phyloP scores from a whole-genome alignment of 2,888 invertebrate genomes.

The Tetragnatha montana region DNA sequence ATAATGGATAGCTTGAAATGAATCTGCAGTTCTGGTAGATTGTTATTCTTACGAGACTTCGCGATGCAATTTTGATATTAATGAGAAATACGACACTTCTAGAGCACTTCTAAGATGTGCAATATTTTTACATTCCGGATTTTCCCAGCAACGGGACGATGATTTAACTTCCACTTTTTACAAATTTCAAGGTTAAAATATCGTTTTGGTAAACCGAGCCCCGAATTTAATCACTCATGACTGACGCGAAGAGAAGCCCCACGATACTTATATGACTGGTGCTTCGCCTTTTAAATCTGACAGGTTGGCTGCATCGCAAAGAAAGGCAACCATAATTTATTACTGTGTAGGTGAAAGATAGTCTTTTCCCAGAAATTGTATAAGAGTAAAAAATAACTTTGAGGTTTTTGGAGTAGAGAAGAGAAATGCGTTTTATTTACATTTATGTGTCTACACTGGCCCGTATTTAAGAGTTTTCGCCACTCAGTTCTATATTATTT shows the following conservation, averaged over 20 bases:
- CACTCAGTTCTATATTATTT: no score
- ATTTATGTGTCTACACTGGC: no score
- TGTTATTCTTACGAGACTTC: slow-evolving; percentile 44
- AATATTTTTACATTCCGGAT: slow-evolving; percentile 33
- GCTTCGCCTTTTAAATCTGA: no score
- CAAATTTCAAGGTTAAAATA: slow-evolving; percentile 32
- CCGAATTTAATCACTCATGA: not conserved
- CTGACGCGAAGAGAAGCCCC: not conserved
- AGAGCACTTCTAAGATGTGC: slow-evolving; percentile 25
- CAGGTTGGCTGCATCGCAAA: no score
- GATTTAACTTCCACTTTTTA: slow-evolving; percentile 18
- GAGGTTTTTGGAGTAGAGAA: no score
- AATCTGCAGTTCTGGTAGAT: slow-evolving; percentile 33
- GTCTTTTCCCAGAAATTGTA: no score
- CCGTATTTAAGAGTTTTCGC: no score
- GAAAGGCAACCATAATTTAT: no score
- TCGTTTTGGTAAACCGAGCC: slow-evolving; percentile 13
- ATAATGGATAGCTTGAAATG: slow-evolving; percentile 49
- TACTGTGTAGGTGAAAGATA: no score
- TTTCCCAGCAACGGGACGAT: slow-evolving; percentile 16
- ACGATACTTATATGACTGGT: not conserved
- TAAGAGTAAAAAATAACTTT: no score
- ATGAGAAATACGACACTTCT: slow-evolving; percentile 51
- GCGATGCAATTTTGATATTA: slow-evolving; percentile 51
- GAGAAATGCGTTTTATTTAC: no score